Evolutionary conservation across 2,797 vertebrate genomes (phyloP).

Genomic region (Sebastes hopkinsi): DNA sequence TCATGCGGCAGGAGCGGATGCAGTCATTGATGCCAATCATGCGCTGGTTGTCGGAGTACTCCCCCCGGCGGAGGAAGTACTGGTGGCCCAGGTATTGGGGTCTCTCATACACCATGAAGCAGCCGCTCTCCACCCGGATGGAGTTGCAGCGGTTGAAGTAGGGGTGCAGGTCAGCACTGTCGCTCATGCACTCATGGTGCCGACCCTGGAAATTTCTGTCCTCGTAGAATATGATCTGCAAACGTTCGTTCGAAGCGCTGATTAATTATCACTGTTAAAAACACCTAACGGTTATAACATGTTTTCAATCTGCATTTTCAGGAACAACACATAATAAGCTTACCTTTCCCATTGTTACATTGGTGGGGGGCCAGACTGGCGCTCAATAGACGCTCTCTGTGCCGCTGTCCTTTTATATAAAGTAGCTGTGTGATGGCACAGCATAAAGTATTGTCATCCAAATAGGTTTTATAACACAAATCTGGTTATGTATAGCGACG

Average conservation of each 20-base stretch:
- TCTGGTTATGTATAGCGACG: constrained; percentile 59
- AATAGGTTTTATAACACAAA: constrained; percentile 67
- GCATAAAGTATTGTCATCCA: constrained; percentile 79
- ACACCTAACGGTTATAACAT: fast-evolving
- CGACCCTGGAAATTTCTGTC: constrained; percentile 74
- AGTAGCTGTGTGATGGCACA: constrained; percentile 74
- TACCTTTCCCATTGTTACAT: constrained; percentile 74
- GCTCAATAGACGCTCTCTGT: constrained; percentile 31
- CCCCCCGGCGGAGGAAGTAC: constrained; percentile 72
- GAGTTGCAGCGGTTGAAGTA: constrained; percentile 78
- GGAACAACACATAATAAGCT: constrained; percentile 1
- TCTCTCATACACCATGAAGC: constrained; percentile 73
- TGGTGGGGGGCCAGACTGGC: constrained; percentile 36
- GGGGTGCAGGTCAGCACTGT: constrained; percentile 71
- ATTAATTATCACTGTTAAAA: neutral
- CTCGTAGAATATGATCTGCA: constrained; percentile 73
- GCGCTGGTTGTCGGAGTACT: constrained; percentile 76
- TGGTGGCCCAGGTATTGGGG: constrained; percentile 72
- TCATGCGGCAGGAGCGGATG: constrained; percentile 72
- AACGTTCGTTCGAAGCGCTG: neutral
- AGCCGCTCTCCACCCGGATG: constrained; percentile 71
- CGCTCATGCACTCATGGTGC: constrained; percentile 73
- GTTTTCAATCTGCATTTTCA: constrained; percentile 13
- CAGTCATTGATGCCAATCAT: constrained; percentile 72
- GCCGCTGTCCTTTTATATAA: constrained; percentile 70